Conservation (phyloP, 2,797 vertebrate species). For the Allobates femoralis region DNA sequence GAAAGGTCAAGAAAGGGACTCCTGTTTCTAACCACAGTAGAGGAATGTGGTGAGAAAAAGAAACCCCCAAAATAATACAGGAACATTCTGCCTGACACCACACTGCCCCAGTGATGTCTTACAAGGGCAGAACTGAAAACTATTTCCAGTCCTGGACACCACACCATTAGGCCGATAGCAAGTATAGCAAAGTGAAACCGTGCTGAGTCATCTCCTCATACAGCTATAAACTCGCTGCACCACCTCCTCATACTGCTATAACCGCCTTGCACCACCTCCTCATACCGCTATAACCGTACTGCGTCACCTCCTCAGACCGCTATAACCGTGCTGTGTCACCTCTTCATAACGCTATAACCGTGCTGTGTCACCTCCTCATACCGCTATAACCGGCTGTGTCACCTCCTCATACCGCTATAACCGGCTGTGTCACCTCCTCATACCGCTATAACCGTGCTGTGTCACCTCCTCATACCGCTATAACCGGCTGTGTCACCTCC, state of each 20-base stretch:
- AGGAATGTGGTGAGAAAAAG: constrained; percentile 15
- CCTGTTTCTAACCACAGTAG: not conserved
- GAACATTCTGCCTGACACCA: constrained; percentile 24
- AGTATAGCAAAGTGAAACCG: constrained; percentile 28
- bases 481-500: no score
- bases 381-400: no score
- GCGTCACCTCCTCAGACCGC: constrained; percentile 35
- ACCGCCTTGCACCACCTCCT: no score
- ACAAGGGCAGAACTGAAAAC: not conserved
- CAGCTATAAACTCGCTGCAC: no score
- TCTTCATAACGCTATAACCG: no score
- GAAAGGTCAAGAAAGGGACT: not conserved
- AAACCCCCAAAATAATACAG: constrained; percentile 52
- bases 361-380: no score
- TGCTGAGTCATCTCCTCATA: constrained; percentile 16
- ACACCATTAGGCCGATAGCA: constrained; percentile 1
- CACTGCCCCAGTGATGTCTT: constrained; percentile 14
- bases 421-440: no score
- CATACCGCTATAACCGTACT: constrained; percentile 40
- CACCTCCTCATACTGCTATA: no score
- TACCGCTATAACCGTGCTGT: no score
- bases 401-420: no score
- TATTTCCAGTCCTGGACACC: constrained; percentile 35
- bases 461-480: no score
- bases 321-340: no score